Evolutionary conservation across 2,113 vertebrate genomes (phyloP).

Genomic region (Caretta caretta): DNA sequence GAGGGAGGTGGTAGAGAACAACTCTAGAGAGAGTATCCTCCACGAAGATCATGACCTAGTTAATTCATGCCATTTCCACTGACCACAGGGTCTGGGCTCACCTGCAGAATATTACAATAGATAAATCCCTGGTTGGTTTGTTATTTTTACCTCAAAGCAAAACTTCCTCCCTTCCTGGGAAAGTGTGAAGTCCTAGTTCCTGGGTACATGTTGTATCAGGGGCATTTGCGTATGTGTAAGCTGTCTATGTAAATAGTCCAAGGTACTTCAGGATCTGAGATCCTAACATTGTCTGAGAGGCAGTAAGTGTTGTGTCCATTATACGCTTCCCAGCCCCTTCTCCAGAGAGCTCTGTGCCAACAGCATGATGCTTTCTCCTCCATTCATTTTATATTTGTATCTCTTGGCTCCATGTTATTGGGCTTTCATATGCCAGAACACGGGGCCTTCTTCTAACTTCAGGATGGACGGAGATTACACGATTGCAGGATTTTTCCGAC

Average conservation of each 20-base stretch:
- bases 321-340: neutral
- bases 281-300: neutral
- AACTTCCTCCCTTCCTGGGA: neutral
- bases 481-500: constrained; percentile 42
- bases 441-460: neutral
- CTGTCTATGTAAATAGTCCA: neutral
- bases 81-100: neutral
- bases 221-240: neutral
- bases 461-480: constrained; percentile 50
- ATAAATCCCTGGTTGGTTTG: neutral
- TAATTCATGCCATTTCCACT: too few species aligned
- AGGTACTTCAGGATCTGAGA: neutral
- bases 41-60: neutral
- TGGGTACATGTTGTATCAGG: too few species aligned
- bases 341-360: neutral
- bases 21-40: neutral
- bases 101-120: neutral
- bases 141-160: neutral
- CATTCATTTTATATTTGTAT: neutral
- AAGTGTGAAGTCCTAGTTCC: neutral
- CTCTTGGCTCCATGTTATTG: neutral
- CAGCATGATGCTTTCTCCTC: neutral
- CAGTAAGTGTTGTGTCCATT: neutral
- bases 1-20: neutral
- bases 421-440: neutral